Evolutionary conservation across 2,888 invertebrate genomes (phyloP), one percentile per base, ranked within the genome.

Genomic region (Lasioglossum malachurum): DNA sequence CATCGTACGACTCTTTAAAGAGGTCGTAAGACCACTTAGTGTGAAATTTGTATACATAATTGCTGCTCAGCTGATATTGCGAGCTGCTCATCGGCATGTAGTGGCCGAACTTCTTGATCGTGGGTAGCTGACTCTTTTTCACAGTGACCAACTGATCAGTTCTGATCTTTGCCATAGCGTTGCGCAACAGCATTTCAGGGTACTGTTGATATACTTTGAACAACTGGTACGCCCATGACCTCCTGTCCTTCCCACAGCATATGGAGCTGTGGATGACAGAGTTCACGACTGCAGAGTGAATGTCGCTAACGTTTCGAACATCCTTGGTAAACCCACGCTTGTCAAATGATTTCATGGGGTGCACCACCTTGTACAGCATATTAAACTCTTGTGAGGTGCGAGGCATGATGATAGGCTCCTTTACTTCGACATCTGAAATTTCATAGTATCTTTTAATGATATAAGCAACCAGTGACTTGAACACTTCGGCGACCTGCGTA

Each of bases 121-220:
- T 93, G 75, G 94, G 93, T 85, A 94, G 93, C 78, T 95, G 95
- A 57, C 93, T 94, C 88, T 95, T 96, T 84, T 96, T 96, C 10
- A 96, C 93, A 0, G 97, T 96, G 16, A 97, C 96, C 93, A 97
- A 95, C 49, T 97, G 96, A 89, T 97, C 96, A 0, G 95, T 91
- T 14, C 97, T 96, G 64, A 97, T 96, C 90, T 97, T 96, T 5
- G 95, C 94, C 91, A 97, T 96, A 0, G 97, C 97, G 0, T 95
- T 95, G 77, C 96, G 95, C 7, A 98, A 94, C 8, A 97, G 92
- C 44, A 96, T 95, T 88, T 98, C 97, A 0, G 97, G 96, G 94
- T 97, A 98, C 88, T 97, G 97, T 90, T 97, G 97, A 92, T 97
- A 97, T 27, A 98, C 96, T 92, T 96, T 96, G 91, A 97, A 97